phyloP scores from a whole-genome alignment of 2,113 vertebrate genomes.

The Tachysurus vachellii region DNA sequence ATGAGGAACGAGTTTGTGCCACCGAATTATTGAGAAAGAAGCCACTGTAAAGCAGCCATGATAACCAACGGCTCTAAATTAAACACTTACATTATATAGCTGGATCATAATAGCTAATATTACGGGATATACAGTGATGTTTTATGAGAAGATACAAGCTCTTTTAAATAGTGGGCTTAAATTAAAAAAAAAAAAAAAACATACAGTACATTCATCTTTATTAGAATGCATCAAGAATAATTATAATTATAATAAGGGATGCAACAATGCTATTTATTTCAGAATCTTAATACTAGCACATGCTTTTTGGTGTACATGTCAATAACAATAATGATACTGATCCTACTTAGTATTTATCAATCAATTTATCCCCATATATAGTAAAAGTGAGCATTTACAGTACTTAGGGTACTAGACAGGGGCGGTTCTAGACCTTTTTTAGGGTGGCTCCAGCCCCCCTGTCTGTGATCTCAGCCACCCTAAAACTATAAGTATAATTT shows the following conservation, averaged over 20 bases:
- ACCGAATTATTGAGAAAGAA: slow-evolving; percentile 61
- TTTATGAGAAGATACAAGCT: background rate
- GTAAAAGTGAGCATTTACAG: too few species aligned
- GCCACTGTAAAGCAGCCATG: slow-evolving; percentile 30
- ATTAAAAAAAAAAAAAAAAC: background rate
- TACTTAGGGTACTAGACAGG: too few species aligned
- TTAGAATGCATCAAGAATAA: background rate
- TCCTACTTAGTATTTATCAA: background rate
- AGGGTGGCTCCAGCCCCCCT: too few species aligned
- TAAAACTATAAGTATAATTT: too few species aligned
- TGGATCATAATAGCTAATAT: slow-evolving; percentile 10
- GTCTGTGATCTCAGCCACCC: too few species aligned
- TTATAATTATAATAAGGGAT: background rate
- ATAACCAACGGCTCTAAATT: slow-evolving; percentile 24
- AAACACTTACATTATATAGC: slow-evolving; percentile 6
- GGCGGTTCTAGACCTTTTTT: too few species aligned
- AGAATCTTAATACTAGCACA: background rate
- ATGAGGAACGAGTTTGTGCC: slow-evolving; percentile 61
- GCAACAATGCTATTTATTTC: background rate
- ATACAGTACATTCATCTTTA: background rate
- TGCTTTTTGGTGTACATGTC: background rate
- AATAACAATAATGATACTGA: background rate
- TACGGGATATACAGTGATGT: background rate
- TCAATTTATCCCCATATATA: background rate
- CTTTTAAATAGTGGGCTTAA: background rate